Evolutionary conservation across 2,797 vertebrate species (phyloP).

Genomic region (Scomberomorus guttatus): DNA sequence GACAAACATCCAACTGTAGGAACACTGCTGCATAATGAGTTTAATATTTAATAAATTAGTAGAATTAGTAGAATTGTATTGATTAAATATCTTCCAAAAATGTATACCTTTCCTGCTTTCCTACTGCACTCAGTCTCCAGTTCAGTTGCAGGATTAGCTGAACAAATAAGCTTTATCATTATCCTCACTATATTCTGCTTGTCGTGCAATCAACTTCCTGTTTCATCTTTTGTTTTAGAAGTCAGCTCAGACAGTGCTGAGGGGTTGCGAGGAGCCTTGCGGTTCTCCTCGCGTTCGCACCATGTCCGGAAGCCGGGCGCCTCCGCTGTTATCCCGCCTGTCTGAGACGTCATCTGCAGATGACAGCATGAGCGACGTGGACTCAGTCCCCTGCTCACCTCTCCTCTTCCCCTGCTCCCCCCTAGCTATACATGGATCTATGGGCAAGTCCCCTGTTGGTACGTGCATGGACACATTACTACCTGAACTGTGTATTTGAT

Average conservation of each 20-base stretch:
- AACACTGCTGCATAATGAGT: too few species aligned
- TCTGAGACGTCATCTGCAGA: conserved; percentile 95
- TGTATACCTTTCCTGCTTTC: too few species aligned
- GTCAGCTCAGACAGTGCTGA: conserved; percentile 92
- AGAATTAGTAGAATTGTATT: too few species aligned
- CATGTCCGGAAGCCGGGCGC: conserved; percentile 86
- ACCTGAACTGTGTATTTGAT: not conserved
- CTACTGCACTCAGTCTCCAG: too few species aligned
- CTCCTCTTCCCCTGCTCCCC: conserved; percentile 84
- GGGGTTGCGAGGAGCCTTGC: conserved; percentile 94
- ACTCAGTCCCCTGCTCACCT: conserved; percentile 92
- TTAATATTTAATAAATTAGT: too few species aligned
- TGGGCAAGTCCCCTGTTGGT: conserved; percentile 76
- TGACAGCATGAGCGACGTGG: conserved; percentile 92
- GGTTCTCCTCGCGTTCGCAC: conserved; percentile 92
- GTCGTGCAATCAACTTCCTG: not conserved
- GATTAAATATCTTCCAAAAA: too few species aligned
- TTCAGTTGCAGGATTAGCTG: too few species aligned
- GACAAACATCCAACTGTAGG: too few species aligned
- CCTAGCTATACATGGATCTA: conserved; percentile 45
- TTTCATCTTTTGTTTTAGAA: conserved; percentile 80
- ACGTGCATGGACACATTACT: not conserved
- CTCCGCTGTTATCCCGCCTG: conserved; percentile 89
- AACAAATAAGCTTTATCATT: too few species aligned
- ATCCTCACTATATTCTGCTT: not conserved